A percentile compares a stretch with the other conserved stretches of the same genome.
Evolutionary conservation across 2,797 vertebrate genomes (phyloP).

Genomic region (Tangara arthus): DNA sequence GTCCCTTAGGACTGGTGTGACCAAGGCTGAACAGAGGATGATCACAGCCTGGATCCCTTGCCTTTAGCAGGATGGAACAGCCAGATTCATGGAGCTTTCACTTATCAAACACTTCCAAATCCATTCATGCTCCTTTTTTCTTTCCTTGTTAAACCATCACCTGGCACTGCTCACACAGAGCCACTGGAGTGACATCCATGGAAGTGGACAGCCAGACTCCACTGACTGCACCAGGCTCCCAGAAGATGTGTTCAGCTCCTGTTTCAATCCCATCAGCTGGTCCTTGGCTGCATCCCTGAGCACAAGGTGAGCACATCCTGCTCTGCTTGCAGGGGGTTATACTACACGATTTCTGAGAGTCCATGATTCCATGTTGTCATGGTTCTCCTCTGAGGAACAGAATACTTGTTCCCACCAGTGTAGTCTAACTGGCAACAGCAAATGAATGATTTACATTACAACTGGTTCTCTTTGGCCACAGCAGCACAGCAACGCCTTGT

Average conservation of each 20-base stretch:
- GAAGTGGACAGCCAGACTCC: no score
- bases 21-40: not conserved
- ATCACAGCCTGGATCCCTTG: rapidly evolving
- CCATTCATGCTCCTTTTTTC: not conserved
- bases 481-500: not conserved
- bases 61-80: not conserved
- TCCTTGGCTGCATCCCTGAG: rapidly evolving
- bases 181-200: no score
- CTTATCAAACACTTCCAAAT: not conserved
- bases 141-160: not conserved
- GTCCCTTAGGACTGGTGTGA: not conserved
- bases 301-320: not conserved
- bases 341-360: not conserved
- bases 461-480: not conserved
- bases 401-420: rapidly evolving
- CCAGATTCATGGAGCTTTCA: not conserved
- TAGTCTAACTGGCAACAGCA: not conserved
- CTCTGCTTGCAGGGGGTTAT: not conserved
- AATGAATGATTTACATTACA: not conserved
- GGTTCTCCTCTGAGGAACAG: not conserved
- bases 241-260: rapidly evolving
- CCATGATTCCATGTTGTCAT: no score
- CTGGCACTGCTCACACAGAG: not conserved
- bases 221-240: not conserved
- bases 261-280: rapidly evolving